These are phyloP conservation scores for Melospiza melodia DNA, from an alignment of 2,113 vertebrate genomes.

Conservation along the genomic window DNA sequence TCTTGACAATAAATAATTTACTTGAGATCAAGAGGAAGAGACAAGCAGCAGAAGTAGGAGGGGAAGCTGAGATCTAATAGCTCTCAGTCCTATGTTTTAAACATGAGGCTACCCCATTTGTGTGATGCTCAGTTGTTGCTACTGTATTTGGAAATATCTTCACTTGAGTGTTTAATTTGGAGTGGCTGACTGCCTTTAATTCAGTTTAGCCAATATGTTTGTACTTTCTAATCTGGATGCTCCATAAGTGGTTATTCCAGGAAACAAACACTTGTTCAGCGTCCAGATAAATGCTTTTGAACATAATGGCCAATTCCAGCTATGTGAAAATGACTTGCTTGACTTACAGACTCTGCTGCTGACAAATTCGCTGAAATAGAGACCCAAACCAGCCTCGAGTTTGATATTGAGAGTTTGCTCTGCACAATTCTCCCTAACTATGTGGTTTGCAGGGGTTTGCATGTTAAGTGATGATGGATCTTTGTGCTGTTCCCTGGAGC, in stretches of 20 bases:
- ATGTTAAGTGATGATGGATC: neutral
- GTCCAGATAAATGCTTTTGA: neutral
- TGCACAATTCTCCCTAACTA: neutral
- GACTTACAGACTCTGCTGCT: neutral
- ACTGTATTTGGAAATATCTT: conserved; percentile 29
- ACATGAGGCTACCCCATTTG: neutral
- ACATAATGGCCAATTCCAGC: neutral
- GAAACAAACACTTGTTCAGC: neutral
- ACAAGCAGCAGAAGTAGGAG: conserved; percentile 13
- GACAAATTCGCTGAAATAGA: neutral
- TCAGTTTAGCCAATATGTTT: conserved; percentile 30
- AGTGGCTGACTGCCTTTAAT: conserved; percentile 22
- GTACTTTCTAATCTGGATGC: conserved; percentile 6
- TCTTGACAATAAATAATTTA: conserved; percentile 48
- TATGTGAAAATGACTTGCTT: neutral
- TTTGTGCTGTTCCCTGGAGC: rapidly evolving
- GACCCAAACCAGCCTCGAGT: neutral
- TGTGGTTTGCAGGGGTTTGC: neutral
- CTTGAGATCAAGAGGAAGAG: conserved; percentile 22
- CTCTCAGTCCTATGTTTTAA: conserved; percentile 26
- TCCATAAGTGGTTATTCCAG: neutral
- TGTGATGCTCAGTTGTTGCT: neutral
- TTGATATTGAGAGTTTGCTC: neutral
- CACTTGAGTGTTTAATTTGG: conserved; percentile 27
- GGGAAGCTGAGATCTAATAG: conserved; percentile 9